These are phyloP conservation scores for Phodopus roborovskii DNA, from an alignment of 2,113 vertebrate genomes.

Conservation along the genomic window DNA sequence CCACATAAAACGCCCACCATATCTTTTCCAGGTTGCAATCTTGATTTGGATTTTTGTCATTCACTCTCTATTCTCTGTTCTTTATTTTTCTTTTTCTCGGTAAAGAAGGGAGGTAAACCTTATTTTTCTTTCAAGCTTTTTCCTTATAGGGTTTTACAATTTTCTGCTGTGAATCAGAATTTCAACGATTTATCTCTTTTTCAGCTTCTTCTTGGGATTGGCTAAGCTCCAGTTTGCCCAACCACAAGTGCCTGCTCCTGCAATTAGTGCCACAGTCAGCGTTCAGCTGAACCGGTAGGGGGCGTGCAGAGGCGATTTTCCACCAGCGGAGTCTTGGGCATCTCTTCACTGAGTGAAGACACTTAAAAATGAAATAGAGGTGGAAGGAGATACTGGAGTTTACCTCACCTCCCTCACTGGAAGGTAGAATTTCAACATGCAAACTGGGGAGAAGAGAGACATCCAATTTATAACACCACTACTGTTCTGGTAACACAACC, in stretches of 20 bases:
- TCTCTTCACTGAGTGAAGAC: background rate
- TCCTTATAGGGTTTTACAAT: background rate
- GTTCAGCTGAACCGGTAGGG: background rate
- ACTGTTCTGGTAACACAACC: background rate
- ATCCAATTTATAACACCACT: background rate
- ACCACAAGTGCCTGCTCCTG: no score
- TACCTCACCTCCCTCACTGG: background rate
- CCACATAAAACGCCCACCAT: constrained; percentile 49
- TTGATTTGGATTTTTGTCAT: constrained; percentile 64
- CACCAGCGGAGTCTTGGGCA: background rate
- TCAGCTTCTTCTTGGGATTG: background rate
- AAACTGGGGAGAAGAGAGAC: no score
- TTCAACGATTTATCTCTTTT: background rate
- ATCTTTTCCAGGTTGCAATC: constrained; percentile 40
- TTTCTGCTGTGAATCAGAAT: constrained; percentile 41
- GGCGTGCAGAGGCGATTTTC: background rate
- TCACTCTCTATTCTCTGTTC: background rate
- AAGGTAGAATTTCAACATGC: background rate
- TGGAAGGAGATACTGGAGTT: background rate
- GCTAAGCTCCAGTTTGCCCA: background rate
- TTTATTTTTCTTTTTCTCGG: constrained; percentile 5
- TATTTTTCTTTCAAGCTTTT: constrained; percentile 27
- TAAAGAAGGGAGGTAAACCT: background rate
- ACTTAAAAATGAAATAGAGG: constrained; percentile 24
- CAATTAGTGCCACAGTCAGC: background rate